Evolutionary conservation across 1,140 invertebrate species (phyloP).

Genomic region (Planococcus citri): DNA sequence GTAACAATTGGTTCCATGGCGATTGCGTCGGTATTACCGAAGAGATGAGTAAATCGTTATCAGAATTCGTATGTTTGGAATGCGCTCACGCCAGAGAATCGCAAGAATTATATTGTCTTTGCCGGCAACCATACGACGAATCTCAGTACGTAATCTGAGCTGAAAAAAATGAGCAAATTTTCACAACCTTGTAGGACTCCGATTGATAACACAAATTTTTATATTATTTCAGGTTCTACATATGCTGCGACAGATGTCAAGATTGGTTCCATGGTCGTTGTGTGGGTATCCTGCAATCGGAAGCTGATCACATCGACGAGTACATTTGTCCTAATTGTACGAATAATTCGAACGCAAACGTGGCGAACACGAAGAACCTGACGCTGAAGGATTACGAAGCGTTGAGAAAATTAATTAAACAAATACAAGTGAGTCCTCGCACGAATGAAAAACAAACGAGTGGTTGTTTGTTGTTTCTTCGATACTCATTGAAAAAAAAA

Average conservation of each 20-base stretch:
- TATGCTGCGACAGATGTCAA: constrained; percentile 95
- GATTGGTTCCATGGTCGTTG: constrained; percentile 98
- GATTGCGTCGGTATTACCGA: constrained; percentile 91
- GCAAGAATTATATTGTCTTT: constrained; percentile 89
- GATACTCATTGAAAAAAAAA: not conserved
- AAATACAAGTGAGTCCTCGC: constrained; percentile 81
- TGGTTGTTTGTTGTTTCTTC: too few relatives aligned
- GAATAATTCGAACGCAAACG: constrained; percentile 71
- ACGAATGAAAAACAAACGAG: too few relatives aligned
- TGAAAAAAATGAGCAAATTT: not conserved
- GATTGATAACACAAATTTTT: not conserved
- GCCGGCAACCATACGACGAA: constrained; percentile 92
- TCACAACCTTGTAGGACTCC: too few relatives aligned
- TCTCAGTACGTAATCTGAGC: constrained; percentile 60
- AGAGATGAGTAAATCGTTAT: constrained; percentile 78
- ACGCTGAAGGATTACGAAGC: constrained; percentile 68
- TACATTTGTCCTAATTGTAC: constrained; percentile 95
- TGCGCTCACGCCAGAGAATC: constrained; percentile 74
- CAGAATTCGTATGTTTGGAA: constrained; percentile 78
- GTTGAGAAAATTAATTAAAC: constrained; percentile 72
- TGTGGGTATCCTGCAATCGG: constrained; percentile 86
- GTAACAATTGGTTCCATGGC: constrained; percentile 97
- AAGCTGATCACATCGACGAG: constrained; percentile 88
- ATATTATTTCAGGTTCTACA: constrained; percentile 62
- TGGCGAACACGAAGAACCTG: constrained; percentile 78